Evolutionary conservation across 2,797 vertebrate species (phyloP).

Genomic region (Lycodopsis pacificus): DNA sequence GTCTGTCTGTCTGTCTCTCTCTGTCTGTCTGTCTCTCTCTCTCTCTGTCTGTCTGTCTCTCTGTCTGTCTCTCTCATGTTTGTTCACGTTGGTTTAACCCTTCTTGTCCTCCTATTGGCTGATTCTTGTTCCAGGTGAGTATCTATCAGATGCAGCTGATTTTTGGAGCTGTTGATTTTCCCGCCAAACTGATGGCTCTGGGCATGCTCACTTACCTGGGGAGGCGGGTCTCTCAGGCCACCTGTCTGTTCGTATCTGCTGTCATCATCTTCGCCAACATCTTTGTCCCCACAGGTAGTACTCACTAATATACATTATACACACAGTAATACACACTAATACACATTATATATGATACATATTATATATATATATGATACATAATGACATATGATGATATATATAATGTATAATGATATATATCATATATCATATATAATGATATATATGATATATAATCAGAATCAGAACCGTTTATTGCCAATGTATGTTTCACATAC

Average conservation of each 20-base stretch:
- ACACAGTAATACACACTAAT: background rate
- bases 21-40: too few species aligned
- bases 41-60: too few species aligned
- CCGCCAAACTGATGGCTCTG: conserved; percentile 81
- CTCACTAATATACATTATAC: background rate
- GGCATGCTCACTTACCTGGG: conserved; percentile 80
- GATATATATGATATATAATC: too few species aligned
- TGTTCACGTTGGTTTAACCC: background rate
- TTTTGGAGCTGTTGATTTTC: conserved; percentile 84
- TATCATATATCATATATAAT: too few species aligned
- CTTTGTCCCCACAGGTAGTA: conserved; percentile 81
- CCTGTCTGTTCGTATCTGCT: conserved; percentile 81
- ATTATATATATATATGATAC: too few species aligned
- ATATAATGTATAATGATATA: too few species aligned
- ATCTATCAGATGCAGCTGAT: conserved; percentile 87
- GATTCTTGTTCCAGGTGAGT: conserved; percentile 69
- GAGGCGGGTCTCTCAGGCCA: conserved; percentile 75
- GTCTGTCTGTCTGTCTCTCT: too few species aligned
- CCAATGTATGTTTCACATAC: too few species aligned
- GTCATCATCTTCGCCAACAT: conserved; percentile 83
- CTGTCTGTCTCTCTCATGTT: background rate
- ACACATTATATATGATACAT: background rate
- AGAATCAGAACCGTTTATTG: too few species aligned
- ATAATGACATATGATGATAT: too few species aligned
- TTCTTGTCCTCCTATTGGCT: conserved; percentile 17